These are phyloP conservation scores for Sakesphorus luctuosus DNA, from an alignment of 2,113 vertebrate species.

Conservation along the genomic window DNA sequence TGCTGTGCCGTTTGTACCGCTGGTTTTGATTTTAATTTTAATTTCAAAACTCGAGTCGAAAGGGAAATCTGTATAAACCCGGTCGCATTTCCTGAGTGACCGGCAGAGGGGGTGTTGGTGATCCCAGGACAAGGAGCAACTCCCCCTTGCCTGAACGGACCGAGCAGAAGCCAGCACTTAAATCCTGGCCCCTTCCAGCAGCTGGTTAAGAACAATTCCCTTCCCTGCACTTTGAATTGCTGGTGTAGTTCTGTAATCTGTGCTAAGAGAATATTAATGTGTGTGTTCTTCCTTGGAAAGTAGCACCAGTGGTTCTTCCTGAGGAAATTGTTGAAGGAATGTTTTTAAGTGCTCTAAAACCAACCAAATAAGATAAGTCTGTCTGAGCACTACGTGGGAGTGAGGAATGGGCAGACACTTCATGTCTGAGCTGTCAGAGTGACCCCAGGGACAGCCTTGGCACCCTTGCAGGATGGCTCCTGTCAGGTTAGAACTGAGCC, in stretches of 20 bases:
- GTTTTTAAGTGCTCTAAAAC: background rate
- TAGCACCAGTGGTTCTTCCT: background rate
- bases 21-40: background rate
- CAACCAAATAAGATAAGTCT: background rate
- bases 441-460: background rate
- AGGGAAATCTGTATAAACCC: background rate
- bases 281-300: background rate
- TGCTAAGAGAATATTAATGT: background rate
- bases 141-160: background rate
- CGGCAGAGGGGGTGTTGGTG: constrained; percentile 27
- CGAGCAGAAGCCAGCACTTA: background rate
- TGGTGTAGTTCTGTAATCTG: background rate
- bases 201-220: background rate
- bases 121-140: background rate
- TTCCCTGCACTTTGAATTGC: background rate
- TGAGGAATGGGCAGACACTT: background rate
- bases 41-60: background rate
- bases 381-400: background rate
- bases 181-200: background rate
- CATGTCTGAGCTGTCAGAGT: background rate
- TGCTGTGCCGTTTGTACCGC: background rate
- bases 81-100: background rate
- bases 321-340: background rate
- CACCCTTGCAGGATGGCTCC: background rate
- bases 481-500: background rate